phyloP scores from a whole-genome alignment of 2,888 invertebrate species.

The Sinodicranocentrus sp. region DNA sequence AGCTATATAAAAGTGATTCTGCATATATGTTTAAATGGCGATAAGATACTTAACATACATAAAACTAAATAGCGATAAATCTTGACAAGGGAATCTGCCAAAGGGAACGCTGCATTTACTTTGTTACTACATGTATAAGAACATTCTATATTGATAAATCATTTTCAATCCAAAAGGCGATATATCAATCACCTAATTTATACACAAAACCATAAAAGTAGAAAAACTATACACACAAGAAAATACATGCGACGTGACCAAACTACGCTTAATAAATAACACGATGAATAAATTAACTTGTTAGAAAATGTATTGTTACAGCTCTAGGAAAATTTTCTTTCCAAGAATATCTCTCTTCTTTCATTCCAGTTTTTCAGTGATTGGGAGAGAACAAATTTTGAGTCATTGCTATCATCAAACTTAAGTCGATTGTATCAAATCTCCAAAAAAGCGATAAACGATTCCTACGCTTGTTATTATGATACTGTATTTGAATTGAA shows the following conservation, averaged over 20 bases:
- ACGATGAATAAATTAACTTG: constrained; percentile 18
- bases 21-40: constrained; percentile 40
- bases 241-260: constrained; percentile 57
- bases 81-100: constrained; percentile 49
- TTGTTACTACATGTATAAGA: constrained; percentile 66
- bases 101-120: constrained; percentile 66
- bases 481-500: no score
- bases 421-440: no score
- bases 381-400: no score
- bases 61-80: constrained; percentile 32
- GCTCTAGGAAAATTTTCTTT: no score
- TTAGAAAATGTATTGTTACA: background rate
- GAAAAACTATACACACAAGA: constrained; percentile 8
- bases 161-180: constrained; percentile 43
- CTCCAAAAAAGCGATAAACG: no score
- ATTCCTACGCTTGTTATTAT: no score
- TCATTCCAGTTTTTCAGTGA: no score
- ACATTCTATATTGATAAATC: constrained; percentile 9
- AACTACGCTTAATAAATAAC: constrained; percentile 68
- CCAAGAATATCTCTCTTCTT: no score
- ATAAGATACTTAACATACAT: constrained; percentile 43
- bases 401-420: no score
- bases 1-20: constrained; percentile 35
- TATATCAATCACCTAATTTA: constrained; percentile 53
- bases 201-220: constrained; percentile 4